Evolutionary conservation across 2,797 vertebrate species (phyloP), one percentile per base, ranked within the genome.

Genomic region (Poecilia gillii): DNA sequence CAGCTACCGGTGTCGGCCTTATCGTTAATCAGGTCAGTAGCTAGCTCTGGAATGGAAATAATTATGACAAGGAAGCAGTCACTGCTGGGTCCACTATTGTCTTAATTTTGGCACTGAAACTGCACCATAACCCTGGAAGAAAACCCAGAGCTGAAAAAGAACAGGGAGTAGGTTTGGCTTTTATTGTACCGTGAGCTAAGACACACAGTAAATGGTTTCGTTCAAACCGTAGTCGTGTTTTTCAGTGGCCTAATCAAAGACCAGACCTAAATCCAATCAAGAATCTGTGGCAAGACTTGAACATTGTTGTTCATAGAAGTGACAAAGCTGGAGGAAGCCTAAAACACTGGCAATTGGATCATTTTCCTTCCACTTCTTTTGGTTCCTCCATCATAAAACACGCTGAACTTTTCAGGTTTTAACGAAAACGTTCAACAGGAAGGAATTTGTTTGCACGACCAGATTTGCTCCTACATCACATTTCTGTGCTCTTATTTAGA

Each of bases 401-500:
- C 25, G 6, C 68, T 14, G 41, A n/a, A n/a, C 6, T 16, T 71
- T n/a, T 45, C 6, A 6, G 68, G 41, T 45, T n/a, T 4, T 8
- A 71, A 71, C 7, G 0, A 45, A 71, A 71, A 71, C 23, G 25
- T 45, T 71, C 39, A 43, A 71, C 41, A 45, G 68, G 68, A 71
- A 71, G 13, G 25, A 71, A 45, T 28, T 9, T 16, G 20, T 71
- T 45, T n/a, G 31, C 36, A 36, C 2, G 14, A 70, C 80, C 75
- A 31, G 73, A 79, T 70, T 76, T 45, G 47, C 80, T 85, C 55
- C 66, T 73, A 43, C 25, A 14, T 71, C 68, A 45, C 39, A 45
- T 71, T 45, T 71, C 68, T 45, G 41, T 31, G 39, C 78, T 85
- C 55, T 68, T 68, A 70, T 84, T 89, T 76, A 85, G 74, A 85